A percentile compares a stretch with the other conserved stretches of the same genome.
These are phyloP conservation scores for Heliangelus exortis DNA, from an alignment of 2,797 vertebrate species.

Conservation along the genomic window DNA sequence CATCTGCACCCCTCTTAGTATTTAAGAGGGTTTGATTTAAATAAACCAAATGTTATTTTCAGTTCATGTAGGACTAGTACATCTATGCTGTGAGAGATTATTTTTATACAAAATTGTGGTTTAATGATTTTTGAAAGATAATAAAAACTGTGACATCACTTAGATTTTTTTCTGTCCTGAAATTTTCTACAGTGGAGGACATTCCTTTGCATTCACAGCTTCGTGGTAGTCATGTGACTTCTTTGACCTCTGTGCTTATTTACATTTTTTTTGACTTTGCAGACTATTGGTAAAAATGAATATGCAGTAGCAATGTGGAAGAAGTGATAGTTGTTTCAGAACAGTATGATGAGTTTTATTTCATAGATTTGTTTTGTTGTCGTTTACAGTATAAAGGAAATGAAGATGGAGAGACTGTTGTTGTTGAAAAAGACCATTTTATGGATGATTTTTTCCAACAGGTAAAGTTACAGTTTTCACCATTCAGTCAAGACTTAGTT, in stretches of 20 bases:
- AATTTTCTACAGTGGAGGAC: background rate
- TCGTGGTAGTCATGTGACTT: background rate
- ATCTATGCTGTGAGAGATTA: background rate
- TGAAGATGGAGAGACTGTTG: constrained; percentile 84
- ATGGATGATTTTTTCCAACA: constrained; percentile 95
- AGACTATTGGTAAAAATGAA: fast-evolving
- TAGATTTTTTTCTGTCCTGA: background rate
- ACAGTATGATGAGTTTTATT: background rate
- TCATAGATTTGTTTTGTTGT: background rate
- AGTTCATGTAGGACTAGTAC: background rate
- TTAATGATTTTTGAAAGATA: background rate
- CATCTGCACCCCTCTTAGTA: background rate
- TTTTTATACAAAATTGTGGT: background rate
- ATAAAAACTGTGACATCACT: background rate
- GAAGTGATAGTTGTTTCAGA: background rate
- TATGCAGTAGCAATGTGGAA: background rate
- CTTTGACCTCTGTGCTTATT: background rate
- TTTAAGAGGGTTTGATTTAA: background rate
- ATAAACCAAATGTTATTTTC: background rate
- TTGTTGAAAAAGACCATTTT: constrained; percentile 88
- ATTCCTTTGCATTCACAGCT: background rate
- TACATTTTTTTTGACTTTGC: background rate
- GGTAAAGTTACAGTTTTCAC: constrained; percentile 68
- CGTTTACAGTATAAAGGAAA: constrained; percentile 79
- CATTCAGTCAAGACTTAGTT: fast-evolving